Base-by-base conservation (phyloP, 2,888 invertebrate genomes). In the Salpingus planirostris region DNA sequence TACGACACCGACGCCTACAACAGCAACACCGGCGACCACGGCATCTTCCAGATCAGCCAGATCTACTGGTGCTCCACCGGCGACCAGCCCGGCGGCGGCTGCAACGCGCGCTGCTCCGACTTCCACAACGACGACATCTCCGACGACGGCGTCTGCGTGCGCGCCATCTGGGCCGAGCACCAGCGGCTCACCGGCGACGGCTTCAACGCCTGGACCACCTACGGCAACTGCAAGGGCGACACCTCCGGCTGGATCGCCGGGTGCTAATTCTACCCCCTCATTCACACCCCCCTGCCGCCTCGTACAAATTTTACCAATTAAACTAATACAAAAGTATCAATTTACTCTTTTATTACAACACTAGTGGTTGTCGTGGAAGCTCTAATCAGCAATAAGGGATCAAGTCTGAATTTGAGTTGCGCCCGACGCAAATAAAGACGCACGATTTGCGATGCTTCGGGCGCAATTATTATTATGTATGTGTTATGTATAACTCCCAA, bases 21-120 rank as follows among this genome's bases (percentile, higher is more conserved):
- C 8, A 60, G 56, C 6, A 66, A 70, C 52, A 78, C 76, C 41
- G 73, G 73, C 2, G 81, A 83, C 62, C 80, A 83, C 55, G 83
- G 83, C 6, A 21, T 50, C 3, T 76, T 83, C 53, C 82, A 84
- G 63, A 81, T 84, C 46, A 80, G 79, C 55, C 75, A 81, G 57
- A 11, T 34, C 11, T 38, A 70, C 54, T 82, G 82, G 81, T 55
- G 55, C 34, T 52, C 54, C 2, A n/a, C n/a, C n/a, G n/a, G n/a
- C n/a, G n/a, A n/a, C n/a, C 45, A 44, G 2, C 44, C 46, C 14
- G 45, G 48, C 8, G 31, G 59, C 4, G 74, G 74, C 11, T 82
- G 82, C 50, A 72, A 74, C 3, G 54, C 74, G 1, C 61, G 73
- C 1, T 83, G 82, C 54, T 62, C 67, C 2, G 69, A 71, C 0